phyloP scores from a whole-genome alignment of 2,888 invertebrate genomes.

The Agonum fuliginosum region DNA sequence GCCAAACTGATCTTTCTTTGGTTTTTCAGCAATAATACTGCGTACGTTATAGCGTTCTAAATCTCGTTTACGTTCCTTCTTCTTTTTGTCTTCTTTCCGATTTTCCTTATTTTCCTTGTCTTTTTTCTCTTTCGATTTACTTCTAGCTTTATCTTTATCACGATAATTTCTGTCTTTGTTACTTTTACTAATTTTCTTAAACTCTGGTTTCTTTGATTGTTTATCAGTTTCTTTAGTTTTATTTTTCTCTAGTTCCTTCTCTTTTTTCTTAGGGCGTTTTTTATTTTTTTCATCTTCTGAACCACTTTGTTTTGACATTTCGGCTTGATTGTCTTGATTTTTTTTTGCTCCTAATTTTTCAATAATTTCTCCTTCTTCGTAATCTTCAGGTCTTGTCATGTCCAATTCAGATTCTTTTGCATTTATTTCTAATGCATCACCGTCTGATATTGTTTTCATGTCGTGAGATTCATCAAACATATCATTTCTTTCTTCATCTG shows the following conservation, averaged over 20 bases:
- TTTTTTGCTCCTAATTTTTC: constrained; percentile 70
- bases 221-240: constrained; percentile 67
- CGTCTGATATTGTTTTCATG: constrained; percentile 70
- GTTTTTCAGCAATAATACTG: constrained; percentile 83
- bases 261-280: constrained; percentile 65
- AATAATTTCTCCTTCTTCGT: constrained; percentile 78
- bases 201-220: constrained; percentile 73
- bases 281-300: constrained; percentile 61
- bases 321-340: constrained; percentile 60
- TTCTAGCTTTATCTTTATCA: constrained; percentile 75
- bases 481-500: constrained; percentile 82
- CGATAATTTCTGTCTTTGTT: constrained; percentile 87
- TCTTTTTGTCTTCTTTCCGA: constrained; percentile 67
- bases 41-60: constrained; percentile 89
- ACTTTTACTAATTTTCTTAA: constrained; percentile 88
- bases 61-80: constrained; percentile 81
- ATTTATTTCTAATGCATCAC: constrained; percentile 72
- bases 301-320: constrained; percentile 63
- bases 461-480: constrained; percentile 78
- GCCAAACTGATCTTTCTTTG: constrained; percentile 86
- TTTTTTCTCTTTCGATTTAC: constrained; percentile 70
- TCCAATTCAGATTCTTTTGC: constrained; percentile 73
- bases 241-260: constrained; percentile 66
- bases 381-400: constrained; percentile 71
- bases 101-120: constrained; percentile 67